These are phyloP conservation scores for Brachionus plicatilis DNA, from an alignment of 1,140 invertebrate genomes.

Conservation along the genomic window DNA sequence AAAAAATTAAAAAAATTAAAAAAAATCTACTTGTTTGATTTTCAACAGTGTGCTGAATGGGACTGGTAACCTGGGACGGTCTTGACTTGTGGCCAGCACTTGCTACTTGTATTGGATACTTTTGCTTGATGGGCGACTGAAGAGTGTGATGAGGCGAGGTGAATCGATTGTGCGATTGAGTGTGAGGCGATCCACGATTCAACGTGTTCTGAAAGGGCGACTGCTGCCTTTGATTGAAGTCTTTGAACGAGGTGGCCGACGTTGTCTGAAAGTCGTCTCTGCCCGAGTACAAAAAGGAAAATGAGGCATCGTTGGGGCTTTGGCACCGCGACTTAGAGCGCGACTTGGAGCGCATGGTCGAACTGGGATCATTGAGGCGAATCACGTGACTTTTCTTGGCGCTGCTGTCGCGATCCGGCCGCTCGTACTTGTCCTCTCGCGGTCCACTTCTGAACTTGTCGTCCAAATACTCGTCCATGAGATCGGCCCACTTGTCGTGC, in stretches of 20 bases:
- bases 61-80: not conserved
- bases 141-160: not conserved
- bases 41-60: not conserved
- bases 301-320: conserved; percentile 26
- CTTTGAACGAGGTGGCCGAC: conserved; percentile 14
- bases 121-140: not conserved
- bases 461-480: conserved; percentile 38
- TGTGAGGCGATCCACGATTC: not conserved
- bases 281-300: conserved; percentile 38
- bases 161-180: conserved; percentile 21
- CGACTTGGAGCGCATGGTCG: not conserved
- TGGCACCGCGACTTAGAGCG: conserved; percentile 3
- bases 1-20: not conserved
- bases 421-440: not conserved
- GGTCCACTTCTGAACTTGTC: conserved; percentile 5
- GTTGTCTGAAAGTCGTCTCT: conserved; percentile 31
- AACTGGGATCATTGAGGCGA: conserved; percentile 17
- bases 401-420: not conserved
- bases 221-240: not conserved
- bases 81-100: not conserved
- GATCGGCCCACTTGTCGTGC: conserved; percentile 27
- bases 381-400: conserved; percentile 14
- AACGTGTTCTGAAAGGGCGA: not conserved
- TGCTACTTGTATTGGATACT: not conserved
- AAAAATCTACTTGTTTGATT: not conserved